These are phyloP conservation scores for Sebastes goodei DNA, from an alignment of 2,797 vertebrate species.

Conservation along the genomic window DNA sequence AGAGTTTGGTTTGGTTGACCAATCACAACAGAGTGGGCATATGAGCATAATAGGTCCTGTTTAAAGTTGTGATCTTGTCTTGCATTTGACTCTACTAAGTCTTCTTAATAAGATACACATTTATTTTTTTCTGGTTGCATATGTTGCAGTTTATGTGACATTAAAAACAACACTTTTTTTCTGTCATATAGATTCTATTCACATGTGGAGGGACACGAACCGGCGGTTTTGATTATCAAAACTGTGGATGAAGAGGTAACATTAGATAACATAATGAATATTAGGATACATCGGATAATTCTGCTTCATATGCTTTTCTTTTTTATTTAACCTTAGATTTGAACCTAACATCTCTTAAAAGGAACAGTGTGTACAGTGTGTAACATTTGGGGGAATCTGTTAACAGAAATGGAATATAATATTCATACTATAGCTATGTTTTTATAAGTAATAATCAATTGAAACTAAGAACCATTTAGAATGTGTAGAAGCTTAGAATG, in stretches of 20 bases:
- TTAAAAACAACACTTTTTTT: not conserved
- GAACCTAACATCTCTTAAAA: not conserved
- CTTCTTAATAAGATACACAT: not conserved
- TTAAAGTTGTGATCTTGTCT: not conserved
- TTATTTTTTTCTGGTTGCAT: not conserved
- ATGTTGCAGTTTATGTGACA: not conserved
- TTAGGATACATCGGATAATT: not conserved
- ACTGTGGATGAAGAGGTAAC: constrained; percentile 85
- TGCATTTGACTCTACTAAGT: not conserved
- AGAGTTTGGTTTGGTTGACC: no score
- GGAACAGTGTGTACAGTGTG: no score
- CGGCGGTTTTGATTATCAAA: constrained; percentile 85
- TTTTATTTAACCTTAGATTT: not conserved
- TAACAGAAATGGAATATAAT: not conserved
- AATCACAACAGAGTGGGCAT: no score
- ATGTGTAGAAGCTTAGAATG: no score
- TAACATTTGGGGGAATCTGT: no score
- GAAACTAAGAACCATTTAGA: no score
- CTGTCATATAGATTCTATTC: constrained; percentile 83
- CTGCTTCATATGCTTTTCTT: not conserved
- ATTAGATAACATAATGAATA: not conserved
- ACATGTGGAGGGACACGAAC: constrained; percentile 86
- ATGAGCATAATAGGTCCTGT: no score
- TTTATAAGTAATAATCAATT: fast-evolving
- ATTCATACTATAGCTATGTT: no score